Conservation (phyloP, 2,113 vertebrate genomes). For the Ceuthmochares aereus region DNA sequence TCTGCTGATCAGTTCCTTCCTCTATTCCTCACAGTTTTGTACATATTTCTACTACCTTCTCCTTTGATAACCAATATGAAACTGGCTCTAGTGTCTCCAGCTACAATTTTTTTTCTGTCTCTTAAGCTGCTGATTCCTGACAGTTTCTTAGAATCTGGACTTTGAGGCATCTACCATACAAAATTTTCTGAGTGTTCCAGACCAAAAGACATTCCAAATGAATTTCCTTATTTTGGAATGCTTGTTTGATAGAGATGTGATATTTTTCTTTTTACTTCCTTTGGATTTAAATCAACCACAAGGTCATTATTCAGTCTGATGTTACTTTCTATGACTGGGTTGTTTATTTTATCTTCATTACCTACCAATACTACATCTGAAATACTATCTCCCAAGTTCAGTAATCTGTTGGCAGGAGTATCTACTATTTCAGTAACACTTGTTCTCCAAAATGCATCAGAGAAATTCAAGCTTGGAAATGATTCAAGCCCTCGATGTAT, state of each 20-base stretch:
- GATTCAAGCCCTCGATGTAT: background rate
- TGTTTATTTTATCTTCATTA: constrained; percentile 59
- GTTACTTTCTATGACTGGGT: background rate
- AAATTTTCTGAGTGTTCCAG: background rate
- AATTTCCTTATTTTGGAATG: background rate
- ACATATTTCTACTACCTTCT: background rate
- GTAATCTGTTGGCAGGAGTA: constrained; percentile 55
- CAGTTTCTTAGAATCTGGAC: background rate
- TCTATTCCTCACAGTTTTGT: background rate
- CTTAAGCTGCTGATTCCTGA: background rate
- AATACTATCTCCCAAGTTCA: constrained; percentile 45
- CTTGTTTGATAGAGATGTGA: background rate
- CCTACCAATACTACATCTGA: constrained; percentile 1
- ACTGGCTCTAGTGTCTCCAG: background rate
- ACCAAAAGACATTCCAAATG: background rate
- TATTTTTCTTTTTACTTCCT: background rate
- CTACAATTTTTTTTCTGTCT: background rate
- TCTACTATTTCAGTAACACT: constrained; percentile 60
- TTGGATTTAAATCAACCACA: background rate
- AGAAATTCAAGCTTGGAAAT: constrained; percentile 61
- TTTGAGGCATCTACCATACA: background rate
- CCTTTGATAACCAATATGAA: background rate
- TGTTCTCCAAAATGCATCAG: constrained; percentile 50
- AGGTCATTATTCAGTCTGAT: background rate
- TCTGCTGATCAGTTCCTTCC: background rate